Conservation (phyloP, 1,140 invertebrate genomes). For the Charaxes varanes region DNA sequence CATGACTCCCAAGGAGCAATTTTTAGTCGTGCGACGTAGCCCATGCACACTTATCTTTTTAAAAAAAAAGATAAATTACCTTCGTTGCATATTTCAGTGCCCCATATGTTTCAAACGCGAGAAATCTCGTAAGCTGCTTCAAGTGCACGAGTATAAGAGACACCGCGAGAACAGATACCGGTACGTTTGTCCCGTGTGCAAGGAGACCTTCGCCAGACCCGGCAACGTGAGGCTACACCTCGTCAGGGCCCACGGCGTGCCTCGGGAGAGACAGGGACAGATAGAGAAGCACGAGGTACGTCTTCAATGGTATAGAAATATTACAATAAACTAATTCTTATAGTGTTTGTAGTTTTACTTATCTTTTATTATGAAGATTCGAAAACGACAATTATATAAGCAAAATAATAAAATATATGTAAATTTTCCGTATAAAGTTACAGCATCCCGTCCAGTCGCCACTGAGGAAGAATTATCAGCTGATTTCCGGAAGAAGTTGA, state of each 20-base stretch:
- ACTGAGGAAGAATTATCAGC: slow-evolving; percentile 81
- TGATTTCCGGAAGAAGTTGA: slow-evolving; percentile 87
- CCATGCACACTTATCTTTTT: neutral
- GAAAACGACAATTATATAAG: too few species aligned
- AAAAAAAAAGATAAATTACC: neutral
- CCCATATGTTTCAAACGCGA: slow-evolving; percentile 28
- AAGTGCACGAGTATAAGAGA: slow-evolving; percentile 29
- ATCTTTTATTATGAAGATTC: too few species aligned
- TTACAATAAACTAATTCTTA: too few species aligned
- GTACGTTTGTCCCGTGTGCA: slow-evolving; percentile 28
- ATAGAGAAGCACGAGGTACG: slow-evolving; percentile 20
- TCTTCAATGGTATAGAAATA: too few species aligned
- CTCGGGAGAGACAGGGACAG: slow-evolving; percentile 16
- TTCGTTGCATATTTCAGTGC: slow-evolving; percentile 23
- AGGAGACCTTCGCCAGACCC: slow-evolving; percentile 21
- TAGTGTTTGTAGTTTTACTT: too few species aligned
- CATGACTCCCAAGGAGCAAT: too few species aligned
- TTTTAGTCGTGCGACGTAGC: neutral
- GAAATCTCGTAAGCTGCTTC: slow-evolving; percentile 30
- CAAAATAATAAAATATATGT: too few species aligned
- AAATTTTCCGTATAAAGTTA: too few species aligned
- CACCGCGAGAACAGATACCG: slow-evolving; percentile 26
- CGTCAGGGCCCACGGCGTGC: slow-evolving; percentile 19
- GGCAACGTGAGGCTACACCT: slow-evolving; percentile 25
- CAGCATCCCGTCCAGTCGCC: slow-evolving; percentile 35